Evolutionary conservation across 2,888 invertebrate species (phyloP).

Genomic region (Athripsodes cinereus): DNA sequence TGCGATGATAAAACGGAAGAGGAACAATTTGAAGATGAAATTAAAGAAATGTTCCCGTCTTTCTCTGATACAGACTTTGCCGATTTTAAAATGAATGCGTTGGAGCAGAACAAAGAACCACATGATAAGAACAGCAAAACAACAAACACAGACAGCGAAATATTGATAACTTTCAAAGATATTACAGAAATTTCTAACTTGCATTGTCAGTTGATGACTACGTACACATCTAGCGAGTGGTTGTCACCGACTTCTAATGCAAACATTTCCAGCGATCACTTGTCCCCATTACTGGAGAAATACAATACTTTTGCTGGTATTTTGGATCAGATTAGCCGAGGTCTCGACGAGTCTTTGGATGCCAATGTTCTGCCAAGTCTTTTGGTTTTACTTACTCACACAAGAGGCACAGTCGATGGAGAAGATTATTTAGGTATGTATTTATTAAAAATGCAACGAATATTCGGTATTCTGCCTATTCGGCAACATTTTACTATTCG

Average conservation of each 20-base stretch:
- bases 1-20: conserved; percentile 65
- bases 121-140: conserved; percentile 16
- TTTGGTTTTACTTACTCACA: conserved; percentile 50
- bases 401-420: conserved; percentile 46
- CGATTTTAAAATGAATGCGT: conserved; percentile 52
- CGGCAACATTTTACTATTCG: not conserved
- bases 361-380: conserved; percentile 51
- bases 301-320: conserved; percentile 54
- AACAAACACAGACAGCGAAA: conserved; percentile 30
- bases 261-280: conserved; percentile 35
- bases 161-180: conserved; percentile 47
- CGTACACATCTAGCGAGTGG: conserved; percentile 58
- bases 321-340: conserved; percentile 46
- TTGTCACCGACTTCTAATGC: conserved; percentile 41
- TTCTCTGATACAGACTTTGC: conserved; percentile 62
- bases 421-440: conserved; percentile 25
- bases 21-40: conserved; percentile 56
- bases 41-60: conserved; percentile 65
- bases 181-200: conserved; percentile 53
- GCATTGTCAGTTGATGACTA: conserved; percentile 54
- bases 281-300: conserved; percentile 52
- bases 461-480: not conserved
- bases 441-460: too few species aligned
- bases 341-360: conserved; percentile 51
- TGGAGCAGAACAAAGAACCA: conserved; percentile 41